phyloP scores from a whole-genome alignment of 2,113 vertebrate species.

The Gopherus flavomarginatus region DNA sequence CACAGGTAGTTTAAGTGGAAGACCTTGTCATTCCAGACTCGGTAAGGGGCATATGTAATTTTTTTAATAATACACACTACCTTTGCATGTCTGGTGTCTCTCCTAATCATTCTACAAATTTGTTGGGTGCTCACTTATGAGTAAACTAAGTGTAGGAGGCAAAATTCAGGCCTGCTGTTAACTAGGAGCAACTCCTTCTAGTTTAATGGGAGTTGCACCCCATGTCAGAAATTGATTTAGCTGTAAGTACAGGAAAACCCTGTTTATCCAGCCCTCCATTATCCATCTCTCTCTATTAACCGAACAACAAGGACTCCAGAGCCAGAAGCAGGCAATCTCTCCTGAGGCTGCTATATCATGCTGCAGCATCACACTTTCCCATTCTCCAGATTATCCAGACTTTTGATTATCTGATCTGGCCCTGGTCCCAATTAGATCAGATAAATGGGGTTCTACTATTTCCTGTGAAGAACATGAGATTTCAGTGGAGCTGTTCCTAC shows the following conservation, averaged over 20 bases:
- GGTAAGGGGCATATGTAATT: not conserved
- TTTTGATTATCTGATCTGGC: no score
- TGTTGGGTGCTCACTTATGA: no score
- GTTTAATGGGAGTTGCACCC: not conserved
- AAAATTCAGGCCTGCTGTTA: not conserved
- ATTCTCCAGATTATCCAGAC: no score
- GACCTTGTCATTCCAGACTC: not conserved
- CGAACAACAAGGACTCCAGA: no score
- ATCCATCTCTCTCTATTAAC: no score
- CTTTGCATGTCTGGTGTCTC: not conserved
- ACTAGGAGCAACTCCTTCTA: not conserved
- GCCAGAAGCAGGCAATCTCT: no score
- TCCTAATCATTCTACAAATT: not conserved
- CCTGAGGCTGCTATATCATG: no score
- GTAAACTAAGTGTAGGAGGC: accelerated
- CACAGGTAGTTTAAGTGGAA: not conserved
- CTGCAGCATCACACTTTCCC: no score
- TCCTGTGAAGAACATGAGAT: not conserved
- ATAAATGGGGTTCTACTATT: not conserved
- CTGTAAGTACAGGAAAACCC: not conserved
- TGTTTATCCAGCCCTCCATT: no score
- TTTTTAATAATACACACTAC: no score
- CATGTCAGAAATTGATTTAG: not conserved
- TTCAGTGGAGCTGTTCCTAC: not conserved
- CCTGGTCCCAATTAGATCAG: no score